Evolutionary conservation across 2,888 invertebrate genomes (phyloP).

Genomic region (Scaptomyza parva): DNA sequence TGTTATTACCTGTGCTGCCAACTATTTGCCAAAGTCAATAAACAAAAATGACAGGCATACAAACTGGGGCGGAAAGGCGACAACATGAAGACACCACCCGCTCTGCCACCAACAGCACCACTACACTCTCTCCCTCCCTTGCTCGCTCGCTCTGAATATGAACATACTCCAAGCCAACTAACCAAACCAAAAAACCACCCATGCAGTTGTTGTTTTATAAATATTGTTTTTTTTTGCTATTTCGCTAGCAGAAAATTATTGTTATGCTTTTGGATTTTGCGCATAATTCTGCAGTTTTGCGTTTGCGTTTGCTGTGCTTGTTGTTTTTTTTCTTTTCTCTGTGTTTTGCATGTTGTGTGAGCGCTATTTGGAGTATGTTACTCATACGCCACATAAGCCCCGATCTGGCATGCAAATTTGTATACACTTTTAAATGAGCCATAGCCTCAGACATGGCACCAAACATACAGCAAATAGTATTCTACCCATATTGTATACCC

Average conservation of each 20-base stretch:
- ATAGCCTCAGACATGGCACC: conserved; percentile 60
- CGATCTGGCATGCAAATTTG: conserved; percentile 50
- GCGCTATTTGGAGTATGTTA: conserved; percentile 76
- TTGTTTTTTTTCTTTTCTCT: conserved; percentile 1
- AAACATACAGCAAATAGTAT: not conserved
- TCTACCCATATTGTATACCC: not conserved
- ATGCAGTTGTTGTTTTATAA: conserved; percentile 42
- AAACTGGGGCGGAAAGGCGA: conserved; percentile 41
- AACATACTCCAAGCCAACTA: not conserved
- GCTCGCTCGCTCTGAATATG: no score
- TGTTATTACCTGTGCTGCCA: conserved; percentile 80
- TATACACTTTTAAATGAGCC: conserved; percentile 74
- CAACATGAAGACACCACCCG: conserved; percentile 38
- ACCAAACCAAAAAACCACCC: not conserved
- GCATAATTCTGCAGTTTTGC: conserved; percentile 75
- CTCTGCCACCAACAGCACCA: conserved; percentile 12
- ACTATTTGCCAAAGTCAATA: conserved; percentile 80
- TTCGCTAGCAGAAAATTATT: conserved; percentile 69
- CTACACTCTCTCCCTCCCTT: no score
- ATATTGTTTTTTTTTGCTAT: conserved; percentile 26
- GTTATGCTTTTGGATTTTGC: conserved; percentile 79
- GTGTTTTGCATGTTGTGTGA: conserved; percentile 44
- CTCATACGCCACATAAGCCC: conserved; percentile 70
- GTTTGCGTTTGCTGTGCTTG: conserved; percentile 11
- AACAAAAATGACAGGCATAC: conserved; percentile 72